Base-by-base conservation (phyloP, 2,888 invertebrate genomes). In the Drosophila meridionalis region DNA sequence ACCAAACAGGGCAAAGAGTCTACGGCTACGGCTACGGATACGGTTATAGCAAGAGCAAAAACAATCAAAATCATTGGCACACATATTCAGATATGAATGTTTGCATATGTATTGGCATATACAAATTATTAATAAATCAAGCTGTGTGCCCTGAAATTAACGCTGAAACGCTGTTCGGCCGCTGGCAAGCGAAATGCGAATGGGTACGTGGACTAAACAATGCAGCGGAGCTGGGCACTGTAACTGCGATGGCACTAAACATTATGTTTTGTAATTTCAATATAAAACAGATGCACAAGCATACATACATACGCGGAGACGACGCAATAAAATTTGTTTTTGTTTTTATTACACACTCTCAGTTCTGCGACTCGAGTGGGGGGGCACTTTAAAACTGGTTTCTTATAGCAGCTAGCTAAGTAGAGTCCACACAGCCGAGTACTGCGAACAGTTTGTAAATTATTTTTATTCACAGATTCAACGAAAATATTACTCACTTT, bases 91-190 rank as follows among this genome's bases (percentile, higher is more conserved):
- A 60, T 32, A 34, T 20, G 3, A 14, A 32, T 47, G 1, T 26
- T 42, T 48, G 36, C 40, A 60, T 42, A 67, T 61, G 57, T 67
- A 69, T 78, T 72, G 59, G 43, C 69, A 78, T 12, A 76, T 74
- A 73, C 55, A 76, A 76, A 84, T 84, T 85, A 87, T 87, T 87
- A 87, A 87, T 85, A 85, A 82, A 87, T 80, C 85, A 80, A 84
- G 81, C 76, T 78, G 38, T 34, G 63, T 58, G 68, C 74, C 73
- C 79, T 69, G 73, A 76, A 76, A 73, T 76, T 55, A 20, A 20
- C 20, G 20, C 20, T 20, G 20, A 20, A 20, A 81, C 64, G 67
- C 59, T 66, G 50, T 12, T n/a, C 26, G 28, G 8, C 40, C 53
- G 43, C 45, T 40, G n/a, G 38, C 47, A 56, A 45, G 34, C 26